phyloP scores from a whole-genome alignment of 2,113 vertebrate genomes.

The Tauraco erythrolophus region DNA sequence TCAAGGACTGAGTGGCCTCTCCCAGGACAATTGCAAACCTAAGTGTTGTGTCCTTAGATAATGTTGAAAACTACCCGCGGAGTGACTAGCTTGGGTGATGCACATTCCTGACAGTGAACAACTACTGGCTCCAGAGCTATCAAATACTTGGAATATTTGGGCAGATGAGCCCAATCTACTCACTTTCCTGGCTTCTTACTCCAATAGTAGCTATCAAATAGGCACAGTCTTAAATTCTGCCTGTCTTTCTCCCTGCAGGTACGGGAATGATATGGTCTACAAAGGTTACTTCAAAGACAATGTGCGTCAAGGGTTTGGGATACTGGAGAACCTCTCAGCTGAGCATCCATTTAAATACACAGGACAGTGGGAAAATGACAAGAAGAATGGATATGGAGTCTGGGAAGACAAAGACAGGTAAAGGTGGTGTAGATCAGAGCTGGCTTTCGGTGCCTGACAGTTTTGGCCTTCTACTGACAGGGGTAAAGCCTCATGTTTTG shows the following conservation, averaged over 20 bases:
- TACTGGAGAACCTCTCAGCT: constrained; percentile 52
- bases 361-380: constrained; percentile 78
- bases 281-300: constrained; percentile 78
- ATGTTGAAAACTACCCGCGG: neutral
- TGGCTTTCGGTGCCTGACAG: neutral
- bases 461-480: no score
- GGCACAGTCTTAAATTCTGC: neutral
- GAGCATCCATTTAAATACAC: constrained; percentile 71
- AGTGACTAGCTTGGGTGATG: neutral
- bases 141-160: neutral
- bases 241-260: constrained; percentile 50
- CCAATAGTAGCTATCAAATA: accelerated
- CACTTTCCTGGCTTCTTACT: accelerated
- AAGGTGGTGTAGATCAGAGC: neutral
- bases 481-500: neutral
- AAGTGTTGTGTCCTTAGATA: neutral
- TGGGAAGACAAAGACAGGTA: constrained; percentile 78
- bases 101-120: accelerated
- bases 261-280: constrained; percentile 71
- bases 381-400: constrained; percentile 75
- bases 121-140: neutral
- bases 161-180: neutral
- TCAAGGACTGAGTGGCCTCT: neutral
- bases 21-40: neutral
- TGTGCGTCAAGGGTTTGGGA: constrained; percentile 76